Base-by-base conservation (phyloP, 1,140 invertebrate species). In the Manduca sexta region DNA sequence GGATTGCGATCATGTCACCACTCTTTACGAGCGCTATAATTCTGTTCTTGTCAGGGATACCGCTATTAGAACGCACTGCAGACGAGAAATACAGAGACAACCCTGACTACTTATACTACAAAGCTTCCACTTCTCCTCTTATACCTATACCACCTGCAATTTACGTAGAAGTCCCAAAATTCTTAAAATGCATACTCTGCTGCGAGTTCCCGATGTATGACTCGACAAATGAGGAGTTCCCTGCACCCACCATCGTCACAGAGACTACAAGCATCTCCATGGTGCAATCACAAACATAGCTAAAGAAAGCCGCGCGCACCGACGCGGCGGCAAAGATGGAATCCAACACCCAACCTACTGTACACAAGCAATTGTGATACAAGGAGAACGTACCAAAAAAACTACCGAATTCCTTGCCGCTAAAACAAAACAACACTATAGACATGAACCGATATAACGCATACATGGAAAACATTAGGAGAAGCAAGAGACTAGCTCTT, bases 201-300 rank as follows among this genome's bases (percentile, higher is more conserved):
- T 97, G 94, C 69, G 95, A 97, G 72, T 95, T 92, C 73, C 95
- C 95, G 1, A 87, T 96, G 15, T 97, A 97, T 69, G 90, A 95
- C 64, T 93, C 91, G 10, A 84, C 93, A 45, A 88, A 90, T 17
- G 91, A 90, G 1, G 92, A 93, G 41, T 87, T 88, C 57, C 88
- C 89, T 29, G 88, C 88, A 10, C 82, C 88, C 1, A 87, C 90
- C 2, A 89, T 91, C 43, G 90, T 92, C 30, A 93, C 92, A 18
- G 92, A 93, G 66, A 93, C 92, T 37, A 92, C 90, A 7, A 91
- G 90, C 51, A 89, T 93, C 45, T 93, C 92, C 4, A 89, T 93
- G 67, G 91, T 91, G 1, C 91, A 91, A 54, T 92, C 92, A 29
- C 89, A 91, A 64, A 93, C 92, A 88, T 93, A 94, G 89, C 92